Evolutionary conservation across 1,140 invertebrate genomes (phyloP).

Genomic region (Oncopodura yosiiana): DNA sequence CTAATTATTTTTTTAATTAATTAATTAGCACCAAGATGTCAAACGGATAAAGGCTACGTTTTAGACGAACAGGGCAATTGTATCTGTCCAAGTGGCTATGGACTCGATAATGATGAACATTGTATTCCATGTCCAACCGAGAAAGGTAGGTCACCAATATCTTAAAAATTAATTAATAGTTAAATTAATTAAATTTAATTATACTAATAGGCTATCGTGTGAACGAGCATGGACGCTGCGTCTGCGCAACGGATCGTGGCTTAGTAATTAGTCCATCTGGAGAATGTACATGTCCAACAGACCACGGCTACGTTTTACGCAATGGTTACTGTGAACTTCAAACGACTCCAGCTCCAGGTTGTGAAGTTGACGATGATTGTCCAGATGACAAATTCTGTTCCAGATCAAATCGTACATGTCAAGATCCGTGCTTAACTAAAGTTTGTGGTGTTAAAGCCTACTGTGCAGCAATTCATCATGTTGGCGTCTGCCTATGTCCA

Average conservation of each 20-base stretch:
- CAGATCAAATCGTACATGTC: constrained; percentile 54
- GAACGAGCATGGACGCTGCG: constrained; percentile 63
- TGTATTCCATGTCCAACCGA: constrained; percentile 61
- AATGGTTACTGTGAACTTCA: constrained; percentile 53
- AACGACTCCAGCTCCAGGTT: constrained; percentile 46
- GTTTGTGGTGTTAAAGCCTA: constrained; percentile 64
- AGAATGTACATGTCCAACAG: constrained; percentile 63
- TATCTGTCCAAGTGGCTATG: constrained; percentile 62
- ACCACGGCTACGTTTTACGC: constrained; percentile 55
- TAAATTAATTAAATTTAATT: neutral
- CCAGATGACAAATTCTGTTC: constrained; percentile 65
- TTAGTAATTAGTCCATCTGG: constrained; percentile 62
- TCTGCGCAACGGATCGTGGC: constrained; percentile 64
- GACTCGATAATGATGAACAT: constrained; percentile 61
- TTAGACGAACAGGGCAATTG: constrained; percentile 58
- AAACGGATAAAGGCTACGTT: constrained; percentile 60
- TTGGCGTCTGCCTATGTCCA: constrained; percentile 64
- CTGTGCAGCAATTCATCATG: constrained; percentile 67
- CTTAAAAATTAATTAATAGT: neutral
- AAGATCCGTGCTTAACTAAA: constrained; percentile 60
- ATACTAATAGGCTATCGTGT: constrained; percentile 48
- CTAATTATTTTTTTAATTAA: constrained; percentile 6
- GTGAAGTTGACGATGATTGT: constrained; percentile 63
- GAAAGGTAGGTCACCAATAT: constrained; percentile 43
- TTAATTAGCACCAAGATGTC: constrained; percentile 51